Base-by-base conservation (phyloP, 2,888 invertebrate species). In the Aradus depressus region DNA sequence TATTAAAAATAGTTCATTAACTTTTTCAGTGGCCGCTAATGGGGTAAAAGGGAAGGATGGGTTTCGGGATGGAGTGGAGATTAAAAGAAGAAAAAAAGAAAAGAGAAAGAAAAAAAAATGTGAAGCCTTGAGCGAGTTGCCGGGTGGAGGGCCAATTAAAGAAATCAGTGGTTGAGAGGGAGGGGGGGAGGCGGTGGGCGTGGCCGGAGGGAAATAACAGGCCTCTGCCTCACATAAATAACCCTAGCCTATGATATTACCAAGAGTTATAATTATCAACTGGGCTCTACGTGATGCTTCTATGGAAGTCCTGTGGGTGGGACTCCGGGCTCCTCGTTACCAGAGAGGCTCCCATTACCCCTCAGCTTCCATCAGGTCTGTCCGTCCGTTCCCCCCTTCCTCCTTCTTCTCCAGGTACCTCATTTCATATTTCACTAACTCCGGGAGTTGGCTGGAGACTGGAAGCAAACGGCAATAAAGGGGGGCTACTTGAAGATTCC, bases 281-380 rank as follows among this genome's bases (percentile, higher is more conserved):
- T 50, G 44, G 41, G 35, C 37, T 44, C 51, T 44, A 51, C 53
- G 44, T 53, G 55, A 51, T 35, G 54, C 54, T 54, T 54, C 54
- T 54, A 54, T 54, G 54, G 54, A 54, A 54, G 54, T 54, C 43
- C 39, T 49, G 53, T 53, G 53, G 50, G 45, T 53, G 53, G 53
- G 44, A 41, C 47, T 16, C n/a, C n/a, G n/a, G 32, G 14, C 26
- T 38, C 51, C 44, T 31, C 44, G 21, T 31, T 28, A 32, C 42
- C 51, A 26, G 25, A 37, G 35, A 52, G 38, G 23, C 47, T 32
- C 38, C 50, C 38, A 25, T 19, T 16, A 32, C 44, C 32, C 44
- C 37, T 25, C 4, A 38, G 19, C 41, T 21, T 32, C 22, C 44
- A 31, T 45, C 37, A 37, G 37, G 37, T 45, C 35, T 45, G 35